Base-by-base conservation (phyloP, 1,140 invertebrate species). In the Macrocentrus cingulum region DNA sequence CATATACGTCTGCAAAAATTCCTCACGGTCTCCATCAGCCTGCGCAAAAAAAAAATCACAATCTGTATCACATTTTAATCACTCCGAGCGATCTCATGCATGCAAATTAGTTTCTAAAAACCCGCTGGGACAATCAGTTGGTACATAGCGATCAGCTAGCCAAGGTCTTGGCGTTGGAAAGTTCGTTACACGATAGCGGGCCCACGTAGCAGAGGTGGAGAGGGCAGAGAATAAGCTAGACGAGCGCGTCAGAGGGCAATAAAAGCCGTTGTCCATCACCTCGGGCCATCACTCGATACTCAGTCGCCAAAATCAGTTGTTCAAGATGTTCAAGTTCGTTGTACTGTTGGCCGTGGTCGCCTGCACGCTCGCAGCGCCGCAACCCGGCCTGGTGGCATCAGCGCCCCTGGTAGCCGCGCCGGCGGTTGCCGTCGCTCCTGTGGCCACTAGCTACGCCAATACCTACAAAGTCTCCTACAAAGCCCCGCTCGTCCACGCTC, bases 361-460 rank as follows among this genome's bases (percentile, higher is more conserved):
- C 19, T 62, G 49, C 32, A 53, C 45, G 77, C 74, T 23, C 61
- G 49, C 32, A 53, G 44, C 56, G 25, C 44, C 36, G 64, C 64
- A 39, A 18, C 52, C 59, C 9, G 59, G 52, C 22, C 56, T 23
- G 19, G 15, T 60, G 11, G 61, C 42, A 56, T 61, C 13, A 52
- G 64, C 55, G 56, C 48, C 49, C 1, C 22, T 62, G 8, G 51
- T 53, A 11, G 56, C 60, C 34, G 49, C 64, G 36, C 59, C 63
- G 16, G 52, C 66, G 13, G 16, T 56, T 9, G 42, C 60, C 11
- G 41, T 52, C 9, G 42, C 60, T 13, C 68, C 70, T 42, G 63
- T 75, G 4, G 72, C 76, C 22, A 71, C 72, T 44, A 74, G 75
- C 54, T 73, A 73, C 65, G 63, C 69, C 25, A 67, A 70, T 56